A percentile compares a stretch with the other conserved stretches of the same genome.
Evolutionary conservation across 2,113 vertebrate genomes (phyloP).

Genomic region (Phrynocephalus versicolor): DNA sequence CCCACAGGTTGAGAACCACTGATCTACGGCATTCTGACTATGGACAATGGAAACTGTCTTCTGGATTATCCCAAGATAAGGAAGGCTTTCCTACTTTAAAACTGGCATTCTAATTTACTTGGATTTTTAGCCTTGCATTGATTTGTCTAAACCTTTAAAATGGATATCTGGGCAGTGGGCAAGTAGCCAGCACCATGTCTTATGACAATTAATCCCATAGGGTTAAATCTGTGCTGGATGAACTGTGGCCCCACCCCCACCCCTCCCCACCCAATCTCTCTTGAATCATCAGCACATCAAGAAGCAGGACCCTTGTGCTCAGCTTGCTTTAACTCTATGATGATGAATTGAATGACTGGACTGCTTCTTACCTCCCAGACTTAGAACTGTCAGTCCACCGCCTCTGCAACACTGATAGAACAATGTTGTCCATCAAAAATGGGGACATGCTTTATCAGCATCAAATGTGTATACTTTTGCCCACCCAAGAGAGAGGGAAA

Average conservation of each 20-base stretch:
- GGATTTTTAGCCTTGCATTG: not conserved
- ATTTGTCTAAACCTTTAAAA: not conserved
- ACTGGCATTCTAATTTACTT: no score
- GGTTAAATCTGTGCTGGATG: not conserved
- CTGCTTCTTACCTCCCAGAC: no score
- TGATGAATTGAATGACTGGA: not conserved
- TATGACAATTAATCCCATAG: not conserved
- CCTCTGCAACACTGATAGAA: not conserved
- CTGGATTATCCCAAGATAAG: no score
- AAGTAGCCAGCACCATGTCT: not conserved
- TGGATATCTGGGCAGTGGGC: not conserved
- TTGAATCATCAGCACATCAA: not conserved
- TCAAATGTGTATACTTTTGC: not conserved
- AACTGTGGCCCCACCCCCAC: no score
- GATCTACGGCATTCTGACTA: no score
- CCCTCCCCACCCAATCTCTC: no score
- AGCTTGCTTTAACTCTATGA: not conserved
- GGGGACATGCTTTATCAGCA: not conserved
- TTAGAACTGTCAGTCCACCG: not conserved
- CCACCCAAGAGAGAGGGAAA: not conserved
- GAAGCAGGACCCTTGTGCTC: not conserved
- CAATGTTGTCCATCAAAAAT: not conserved
- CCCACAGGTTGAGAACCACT: no score
- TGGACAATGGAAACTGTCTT: no score
- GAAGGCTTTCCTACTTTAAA: no score